Evolutionary conservation across 2,797 vertebrate species (phyloP).

Genomic region (Ptychobarbus kaznakovi): DNA sequence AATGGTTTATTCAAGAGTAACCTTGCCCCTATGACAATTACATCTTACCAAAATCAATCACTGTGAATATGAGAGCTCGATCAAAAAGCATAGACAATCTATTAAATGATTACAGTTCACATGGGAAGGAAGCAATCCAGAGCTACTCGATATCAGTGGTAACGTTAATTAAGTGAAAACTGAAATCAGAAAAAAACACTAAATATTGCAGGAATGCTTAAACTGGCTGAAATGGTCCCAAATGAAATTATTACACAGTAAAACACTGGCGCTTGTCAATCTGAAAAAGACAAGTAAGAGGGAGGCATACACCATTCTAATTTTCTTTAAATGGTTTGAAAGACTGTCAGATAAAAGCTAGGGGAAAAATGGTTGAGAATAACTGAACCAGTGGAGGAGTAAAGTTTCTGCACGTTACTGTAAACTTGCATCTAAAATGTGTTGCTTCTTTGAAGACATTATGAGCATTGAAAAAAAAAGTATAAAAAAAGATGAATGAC

Average conservation of each 20-base stretch:
- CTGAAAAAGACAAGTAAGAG: constrained; percentile 12
- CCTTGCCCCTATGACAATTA: background rate
- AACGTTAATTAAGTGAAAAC: background rate
- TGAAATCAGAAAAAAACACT: background rate
- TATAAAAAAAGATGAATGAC: constrained; percentile 69
- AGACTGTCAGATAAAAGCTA: constrained; percentile 34
- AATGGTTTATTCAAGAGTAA: constrained; percentile 6
- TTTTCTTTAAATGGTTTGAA: constrained; percentile 54
- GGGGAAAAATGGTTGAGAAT: constrained; percentile 37
- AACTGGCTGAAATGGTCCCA: background rate
- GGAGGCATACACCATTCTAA: constrained; percentile 41
- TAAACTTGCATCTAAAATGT: constrained; percentile 78
- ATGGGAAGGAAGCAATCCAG: constrained; percentile 19
- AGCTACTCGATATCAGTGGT: constrained; percentile 9
- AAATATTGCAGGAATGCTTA: background rate
- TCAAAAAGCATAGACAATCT: constrained; percentile 60
- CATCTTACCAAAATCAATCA: constrained; percentile 28
- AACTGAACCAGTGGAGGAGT: constrained; percentile 46
- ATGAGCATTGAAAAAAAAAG: constrained; percentile 70
- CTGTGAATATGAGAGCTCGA: constrained; percentile 32
- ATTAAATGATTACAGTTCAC: constrained; percentile 35
- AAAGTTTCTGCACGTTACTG: constrained; percentile 78
- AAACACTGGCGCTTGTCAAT: constrained; percentile 16
- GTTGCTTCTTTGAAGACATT: constrained; percentile 71
- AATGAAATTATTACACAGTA: background rate